phyloP scores from a whole-genome alignment of 2,113 vertebrate species.

The Dromiciops gliroides region DNA sequence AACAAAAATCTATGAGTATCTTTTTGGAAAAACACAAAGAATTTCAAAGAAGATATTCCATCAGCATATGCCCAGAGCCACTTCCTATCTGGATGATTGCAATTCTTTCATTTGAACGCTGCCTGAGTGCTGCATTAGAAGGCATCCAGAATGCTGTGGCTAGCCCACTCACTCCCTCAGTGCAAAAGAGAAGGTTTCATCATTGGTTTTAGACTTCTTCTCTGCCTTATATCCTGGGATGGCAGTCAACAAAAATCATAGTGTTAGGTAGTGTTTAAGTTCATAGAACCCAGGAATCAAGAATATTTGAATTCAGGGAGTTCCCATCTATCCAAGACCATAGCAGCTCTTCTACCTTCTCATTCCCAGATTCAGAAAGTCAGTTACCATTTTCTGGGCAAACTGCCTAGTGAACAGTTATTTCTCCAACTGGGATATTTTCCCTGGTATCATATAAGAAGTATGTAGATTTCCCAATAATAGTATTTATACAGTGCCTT shows the following conservation, averaged over 20 bases:
- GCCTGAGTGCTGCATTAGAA: background rate
- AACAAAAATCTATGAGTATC: background rate
- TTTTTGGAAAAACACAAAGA: background rate
- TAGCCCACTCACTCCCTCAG: background rate
- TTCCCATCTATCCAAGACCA: conserved; percentile 31
- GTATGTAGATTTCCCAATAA: background rate
- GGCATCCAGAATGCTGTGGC: background rate
- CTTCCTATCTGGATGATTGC: background rate
- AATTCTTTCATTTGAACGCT: background rate
- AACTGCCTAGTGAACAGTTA: conserved; percentile 40
- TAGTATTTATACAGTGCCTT: background rate
- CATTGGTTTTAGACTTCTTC: background rate
- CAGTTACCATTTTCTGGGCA: conserved; percentile 55
- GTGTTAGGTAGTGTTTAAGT: conserved; percentile 1
- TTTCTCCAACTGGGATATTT: conserved; percentile 48
- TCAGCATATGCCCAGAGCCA: background rate
- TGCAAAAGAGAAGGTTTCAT: background rate
- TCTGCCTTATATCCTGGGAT: background rate
- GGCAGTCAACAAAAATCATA: background rate
- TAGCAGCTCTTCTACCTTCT: conserved; percentile 11
- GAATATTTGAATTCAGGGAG: conserved; percentile 22
- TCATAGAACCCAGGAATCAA: background rate
- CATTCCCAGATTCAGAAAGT: conserved; percentile 29
- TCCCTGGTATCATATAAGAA: conserved; percentile 34
- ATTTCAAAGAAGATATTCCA: background rate